A percentile compares a stretch with the other conserved stretches of the same genome.
phyloP scores from a whole-genome alignment of 2,113 vertebrate species.

The Megaleporinus macrocephalus region DNA sequence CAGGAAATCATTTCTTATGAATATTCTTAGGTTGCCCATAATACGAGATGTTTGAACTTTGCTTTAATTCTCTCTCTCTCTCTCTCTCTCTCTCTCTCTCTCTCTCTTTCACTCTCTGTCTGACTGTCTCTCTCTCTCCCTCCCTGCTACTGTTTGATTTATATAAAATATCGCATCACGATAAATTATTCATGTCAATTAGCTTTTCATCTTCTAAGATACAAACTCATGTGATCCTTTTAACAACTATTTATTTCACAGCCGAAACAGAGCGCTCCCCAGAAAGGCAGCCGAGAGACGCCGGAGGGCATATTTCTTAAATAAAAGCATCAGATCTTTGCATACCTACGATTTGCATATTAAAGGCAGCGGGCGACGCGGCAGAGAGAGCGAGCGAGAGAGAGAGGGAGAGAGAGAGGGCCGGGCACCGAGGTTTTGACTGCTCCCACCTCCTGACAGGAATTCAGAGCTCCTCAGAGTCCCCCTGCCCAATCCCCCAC shows the following conservation, averaged over 20 bases:
- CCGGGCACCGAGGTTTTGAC: constrained; percentile 74
- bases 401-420: constrained; percentile 68
- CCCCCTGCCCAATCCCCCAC: too few species aligned
- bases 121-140: background rate
- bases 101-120: constrained; percentile 50
- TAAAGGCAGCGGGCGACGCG: constrained; percentile 82
- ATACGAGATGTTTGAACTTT: constrained; percentile 70
- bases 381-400: constrained; percentile 65
- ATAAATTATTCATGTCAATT: constrained; percentile 83
- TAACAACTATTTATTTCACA: constrained; percentile 96
- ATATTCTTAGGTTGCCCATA: constrained; percentile 61
- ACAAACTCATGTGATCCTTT: constrained; percentile 89
- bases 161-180: constrained; percentile 76
- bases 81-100: constrained; percentile 15
- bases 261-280: constrained; percentile 85
- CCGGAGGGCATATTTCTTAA: constrained; percentile 92
- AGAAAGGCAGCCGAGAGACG: constrained; percentile 82
- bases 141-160: constrained; percentile 72
- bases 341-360: constrained; percentile 92
- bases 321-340: constrained; percentile 92
- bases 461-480: constrained; percentile 72
- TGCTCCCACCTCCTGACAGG: constrained; percentile 77
- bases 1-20: constrained; percentile 72
- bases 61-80: constrained; percentile 66
- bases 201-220: constrained; percentile 91